These are phyloP conservation scores for Hirtodrosophila trivittata DNA, from an alignment of 2,888 invertebrate species.

Conservation along the genomic window DNA sequence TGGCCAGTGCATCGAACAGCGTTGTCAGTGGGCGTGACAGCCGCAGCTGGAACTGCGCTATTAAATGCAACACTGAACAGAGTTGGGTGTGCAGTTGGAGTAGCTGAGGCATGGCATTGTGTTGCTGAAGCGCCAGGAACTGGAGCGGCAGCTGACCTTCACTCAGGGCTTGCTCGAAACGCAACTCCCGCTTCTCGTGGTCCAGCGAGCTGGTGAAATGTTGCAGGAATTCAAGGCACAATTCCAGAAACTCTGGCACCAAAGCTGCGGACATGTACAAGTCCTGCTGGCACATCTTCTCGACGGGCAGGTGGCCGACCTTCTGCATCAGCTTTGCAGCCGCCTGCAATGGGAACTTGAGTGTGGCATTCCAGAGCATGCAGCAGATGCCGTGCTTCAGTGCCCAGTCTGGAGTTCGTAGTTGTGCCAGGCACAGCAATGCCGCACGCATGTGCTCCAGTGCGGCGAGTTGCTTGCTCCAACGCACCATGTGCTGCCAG, in stretches of 20 bases:
- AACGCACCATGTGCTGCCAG: conserved; percentile 95
- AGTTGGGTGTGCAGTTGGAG: conserved; percentile 92
- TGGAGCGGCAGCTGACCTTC: conserved; percentile 86
- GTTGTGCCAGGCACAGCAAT: conserved; percentile 87
- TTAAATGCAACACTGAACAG: conserved; percentile 90
- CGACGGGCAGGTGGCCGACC: conserved; percentile 93
- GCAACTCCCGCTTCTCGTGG: conserved; percentile 79
- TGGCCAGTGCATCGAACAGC: conserved; percentile 90
- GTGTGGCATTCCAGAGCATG: conserved; percentile 94
- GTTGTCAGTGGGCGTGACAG: conserved; percentile 88
- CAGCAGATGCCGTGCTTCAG: conserved; percentile 91
- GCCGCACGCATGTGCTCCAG: conserved; percentile 89
- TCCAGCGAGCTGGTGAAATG: conserved; percentile 77
- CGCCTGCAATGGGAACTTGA: conserved; percentile 91
- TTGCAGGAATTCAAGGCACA: conserved; percentile 81
- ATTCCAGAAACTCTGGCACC: conserved; percentile 87
- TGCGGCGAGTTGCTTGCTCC: conserved; percentile 91
- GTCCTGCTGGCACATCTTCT: conserved; percentile 91
- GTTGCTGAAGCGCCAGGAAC: conserved; percentile 90
- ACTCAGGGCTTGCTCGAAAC: conserved; percentile 81
- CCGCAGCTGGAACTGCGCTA: conserved; percentile 91
- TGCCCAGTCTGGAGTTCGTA: conserved; percentile 77
- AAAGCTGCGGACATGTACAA: conserved; percentile 88
- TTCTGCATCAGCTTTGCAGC: conserved; percentile 91
- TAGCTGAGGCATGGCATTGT: conserved; percentile 89